Percentiles rank a stretch among this genome's conserved stretches.
phyloP scores from a whole-genome alignment of 2,797 vertebrate species.

The Oreochromis mossambicus region DNA sequence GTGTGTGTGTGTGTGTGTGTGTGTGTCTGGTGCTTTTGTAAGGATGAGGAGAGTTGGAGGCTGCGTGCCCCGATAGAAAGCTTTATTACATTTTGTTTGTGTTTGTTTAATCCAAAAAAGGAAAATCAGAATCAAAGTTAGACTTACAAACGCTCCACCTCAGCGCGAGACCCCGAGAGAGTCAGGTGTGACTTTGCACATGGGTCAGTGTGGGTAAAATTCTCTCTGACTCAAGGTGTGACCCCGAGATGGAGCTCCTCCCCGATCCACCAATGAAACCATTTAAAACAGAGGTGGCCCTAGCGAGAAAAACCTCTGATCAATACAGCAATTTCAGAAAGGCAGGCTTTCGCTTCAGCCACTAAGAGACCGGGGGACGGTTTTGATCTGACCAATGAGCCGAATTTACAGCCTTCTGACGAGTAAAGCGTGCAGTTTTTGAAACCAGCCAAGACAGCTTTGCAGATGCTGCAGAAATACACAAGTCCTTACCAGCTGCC shows the following conservation, averaged over 20 bases:
- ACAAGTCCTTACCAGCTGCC: not conserved
- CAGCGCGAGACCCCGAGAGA: not conserved
- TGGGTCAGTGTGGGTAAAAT: not conserved
- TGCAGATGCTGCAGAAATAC: not conserved
- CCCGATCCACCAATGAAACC: not conserved
- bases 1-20: not conserved
- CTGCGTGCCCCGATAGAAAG: not conserved
- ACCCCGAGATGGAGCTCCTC: accelerated
- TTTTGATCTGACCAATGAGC: not conserved
- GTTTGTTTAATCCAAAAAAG: not conserved
- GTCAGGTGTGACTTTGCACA: not conserved
- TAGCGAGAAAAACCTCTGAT: not conserved
- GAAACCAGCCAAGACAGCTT: not conserved
- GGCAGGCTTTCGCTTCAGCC: not conserved
- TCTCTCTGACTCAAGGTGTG: not conserved
- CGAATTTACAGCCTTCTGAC: not conserved
- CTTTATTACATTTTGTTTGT: not conserved
- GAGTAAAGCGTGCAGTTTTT: not conserved
- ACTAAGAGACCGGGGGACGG: not conserved
- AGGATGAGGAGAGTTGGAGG: not conserved
- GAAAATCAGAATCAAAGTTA: not conserved
- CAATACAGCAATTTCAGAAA: not conserved
- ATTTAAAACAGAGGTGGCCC: not conserved
- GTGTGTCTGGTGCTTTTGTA: not conserved
- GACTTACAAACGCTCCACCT: not conserved